Conservation (phyloP, 1,140 invertebrate genomes). For the Thaumatotibia leucotreta region DNA sequence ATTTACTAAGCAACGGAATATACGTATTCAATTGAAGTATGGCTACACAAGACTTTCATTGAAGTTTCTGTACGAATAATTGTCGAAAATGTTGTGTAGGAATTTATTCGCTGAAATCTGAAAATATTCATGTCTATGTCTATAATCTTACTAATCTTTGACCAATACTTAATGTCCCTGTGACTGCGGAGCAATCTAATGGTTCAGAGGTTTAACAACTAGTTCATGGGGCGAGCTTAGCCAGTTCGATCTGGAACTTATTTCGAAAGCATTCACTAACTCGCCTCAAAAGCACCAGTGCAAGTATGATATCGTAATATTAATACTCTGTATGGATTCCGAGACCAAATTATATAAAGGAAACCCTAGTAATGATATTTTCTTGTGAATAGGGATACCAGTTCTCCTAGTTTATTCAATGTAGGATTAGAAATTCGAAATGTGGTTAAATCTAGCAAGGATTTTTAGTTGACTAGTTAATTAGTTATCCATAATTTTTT, state of each 20-base stretch:
- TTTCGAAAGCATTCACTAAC: neutral
- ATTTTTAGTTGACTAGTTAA: neutral
- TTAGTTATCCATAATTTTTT: no score
- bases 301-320: neutral
- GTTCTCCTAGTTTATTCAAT: neutral
- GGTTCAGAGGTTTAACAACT: constrained; percentile 11
- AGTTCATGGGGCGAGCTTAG: neutral
- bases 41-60: no score
- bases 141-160: neutral
- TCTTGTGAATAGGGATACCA: neutral
- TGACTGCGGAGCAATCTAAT: constrained; percentile 5
- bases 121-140: neutral
- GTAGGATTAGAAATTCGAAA: constrained; percentile 4
- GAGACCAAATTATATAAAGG: neutral
- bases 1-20: no score
- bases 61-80: no score
- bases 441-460: neutral
- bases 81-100: no score
- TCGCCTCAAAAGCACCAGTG: neutral
- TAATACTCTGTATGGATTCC: neutral
- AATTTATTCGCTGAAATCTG: no score
- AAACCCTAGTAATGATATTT: neutral
- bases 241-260: neutral
- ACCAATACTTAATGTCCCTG: neutral
- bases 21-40: no score